These are phyloP conservation scores for Pachyseris speciosa DNA, from an alignment of 64 coral and sea anemone genomes.

Conservation along the genomic window DNA sequence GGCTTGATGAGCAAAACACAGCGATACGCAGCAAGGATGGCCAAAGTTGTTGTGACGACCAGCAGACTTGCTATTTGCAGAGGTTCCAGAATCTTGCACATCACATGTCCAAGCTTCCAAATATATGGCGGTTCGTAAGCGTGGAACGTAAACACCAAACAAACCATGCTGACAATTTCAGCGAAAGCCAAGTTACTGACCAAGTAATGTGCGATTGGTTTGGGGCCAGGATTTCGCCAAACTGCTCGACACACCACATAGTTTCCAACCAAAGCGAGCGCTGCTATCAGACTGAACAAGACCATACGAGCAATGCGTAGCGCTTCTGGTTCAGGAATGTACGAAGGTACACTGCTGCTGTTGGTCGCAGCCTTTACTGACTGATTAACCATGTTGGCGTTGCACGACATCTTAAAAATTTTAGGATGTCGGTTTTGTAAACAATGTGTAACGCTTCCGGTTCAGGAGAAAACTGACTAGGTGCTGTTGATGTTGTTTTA, in stretches of 20 bases:
- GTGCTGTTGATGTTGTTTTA: too few species aligned
- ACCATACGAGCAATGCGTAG: constrained; percentile 2
- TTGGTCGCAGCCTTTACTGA: too few species aligned
- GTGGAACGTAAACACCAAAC: constrained; percentile 20
- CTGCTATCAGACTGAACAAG: constrained; percentile 24
- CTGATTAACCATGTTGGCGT: too few species aligned
- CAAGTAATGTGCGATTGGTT: constrained; percentile 52
- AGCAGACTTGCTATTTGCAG: constrained; percentile 61
- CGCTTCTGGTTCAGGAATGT: constrained; percentile 28
- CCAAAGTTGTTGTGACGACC: constrained; percentile 73
- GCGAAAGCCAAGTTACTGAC: constrained; percentile 81
- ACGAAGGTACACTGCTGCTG: too few species aligned
- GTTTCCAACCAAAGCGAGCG: constrained; percentile 47
- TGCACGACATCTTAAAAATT: too few species aligned
- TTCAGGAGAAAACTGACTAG: too few species aligned
- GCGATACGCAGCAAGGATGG: constrained; percentile 68
- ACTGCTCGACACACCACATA: constrained; percentile 32
- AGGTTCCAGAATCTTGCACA: constrained; percentile 69
- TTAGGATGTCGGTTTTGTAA: too few species aligned
- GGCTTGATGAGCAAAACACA: constrained; percentile 63
- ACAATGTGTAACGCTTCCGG: too few species aligned
- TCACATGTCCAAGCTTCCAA: constrained; percentile 72
- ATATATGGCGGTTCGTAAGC: constrained; percentile 52
- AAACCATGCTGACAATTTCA: constrained; percentile 59
- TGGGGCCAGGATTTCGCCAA: not conserved